Evolutionary conservation across 1,140 invertebrate species (phyloP).

Genomic region (Asbolus verrucosus): DNA sequence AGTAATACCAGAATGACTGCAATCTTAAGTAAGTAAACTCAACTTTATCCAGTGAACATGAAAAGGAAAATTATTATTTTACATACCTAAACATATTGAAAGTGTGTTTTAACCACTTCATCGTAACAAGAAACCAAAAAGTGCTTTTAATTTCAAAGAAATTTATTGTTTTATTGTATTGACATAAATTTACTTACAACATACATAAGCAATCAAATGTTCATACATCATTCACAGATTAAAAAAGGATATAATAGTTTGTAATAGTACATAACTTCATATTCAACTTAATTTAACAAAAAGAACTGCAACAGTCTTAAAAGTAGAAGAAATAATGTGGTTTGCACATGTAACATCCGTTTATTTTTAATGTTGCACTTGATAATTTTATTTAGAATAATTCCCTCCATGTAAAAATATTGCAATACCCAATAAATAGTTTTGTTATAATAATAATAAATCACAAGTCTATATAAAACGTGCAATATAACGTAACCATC

Average conservation of each 20-base stretch:
- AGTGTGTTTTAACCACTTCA: too few relatives aligned
- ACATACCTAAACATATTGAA: too few relatives aligned
- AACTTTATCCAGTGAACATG: too few relatives aligned
- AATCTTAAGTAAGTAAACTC: too few relatives aligned
- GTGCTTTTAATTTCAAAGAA: neutral
- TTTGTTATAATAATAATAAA: slow-evolving; percentile 25
- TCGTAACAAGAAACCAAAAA: too few relatives aligned
- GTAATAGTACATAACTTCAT: slow-evolving; percentile 14
- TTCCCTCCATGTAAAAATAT: slow-evolving; percentile 37
- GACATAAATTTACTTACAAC: slow-evolving; percentile 39
- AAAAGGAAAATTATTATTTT: too few relatives aligned
- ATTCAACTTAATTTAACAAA: slow-evolving; percentile 9
- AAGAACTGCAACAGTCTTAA: slow-evolving; percentile 32
- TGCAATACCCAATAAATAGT: slow-evolving; percentile 42
- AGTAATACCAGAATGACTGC: too few relatives aligned
- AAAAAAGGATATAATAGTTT: slow-evolving; percentile 28
- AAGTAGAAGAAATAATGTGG: slow-evolving; percentile 11
- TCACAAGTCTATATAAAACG: slow-evolving; percentile 21
- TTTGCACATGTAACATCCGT: slow-evolving; percentile 19
- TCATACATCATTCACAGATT: neutral
- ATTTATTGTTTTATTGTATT: slow-evolving; percentile 28
- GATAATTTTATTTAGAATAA: slow-evolving; percentile 34
- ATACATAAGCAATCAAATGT: slow-evolving; percentile 31
- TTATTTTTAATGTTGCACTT: slow-evolving; percentile 12
- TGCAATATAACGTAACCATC: slow-evolving; percentile 28